Conservation (phyloP, 2,888 invertebrate genomes). For the Ptychoptera albimana region DNA sequence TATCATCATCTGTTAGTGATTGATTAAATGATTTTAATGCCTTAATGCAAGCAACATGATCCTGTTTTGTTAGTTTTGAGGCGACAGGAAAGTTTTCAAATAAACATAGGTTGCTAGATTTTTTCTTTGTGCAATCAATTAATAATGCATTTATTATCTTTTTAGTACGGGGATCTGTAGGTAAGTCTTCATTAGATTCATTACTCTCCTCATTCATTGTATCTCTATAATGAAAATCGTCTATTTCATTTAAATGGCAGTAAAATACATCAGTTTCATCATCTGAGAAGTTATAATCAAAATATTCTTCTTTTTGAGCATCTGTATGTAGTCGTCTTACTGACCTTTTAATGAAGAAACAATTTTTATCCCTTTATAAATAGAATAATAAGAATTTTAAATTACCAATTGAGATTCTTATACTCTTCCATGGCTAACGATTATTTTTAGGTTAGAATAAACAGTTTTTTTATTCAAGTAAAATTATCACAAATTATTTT, state of each 20-base stretch:
- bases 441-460: too few relatives aligned
- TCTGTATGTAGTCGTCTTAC: not conserved
- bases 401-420: slow-evolving; percentile 2
- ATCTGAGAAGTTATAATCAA: not conserved
- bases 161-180: not conserved
- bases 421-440: not conserved
- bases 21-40: not conserved
- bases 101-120: not conserved
- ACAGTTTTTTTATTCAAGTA: too few relatives aligned
- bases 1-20: too few relatives aligned
- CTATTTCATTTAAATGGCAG: slow-evolving; percentile 2
- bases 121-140: not conserved
- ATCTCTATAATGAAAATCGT: not conserved
- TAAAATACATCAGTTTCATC: slow-evolving; percentile 2
- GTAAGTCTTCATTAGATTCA: not conserved
- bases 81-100: not conserved
- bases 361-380: not conserved
- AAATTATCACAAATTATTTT: too few relatives aligned
- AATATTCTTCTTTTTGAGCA: not conserved
- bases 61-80: not conserved
- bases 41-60: not conserved
- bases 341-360: not conserved
- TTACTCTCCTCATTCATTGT: not conserved
- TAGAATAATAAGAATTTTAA: not conserved
- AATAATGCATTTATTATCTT: not conserved